Evolutionary conservation across 2,113 vertebrate genomes (phyloP).

Genomic region (Hepsetus odoe): DNA sequence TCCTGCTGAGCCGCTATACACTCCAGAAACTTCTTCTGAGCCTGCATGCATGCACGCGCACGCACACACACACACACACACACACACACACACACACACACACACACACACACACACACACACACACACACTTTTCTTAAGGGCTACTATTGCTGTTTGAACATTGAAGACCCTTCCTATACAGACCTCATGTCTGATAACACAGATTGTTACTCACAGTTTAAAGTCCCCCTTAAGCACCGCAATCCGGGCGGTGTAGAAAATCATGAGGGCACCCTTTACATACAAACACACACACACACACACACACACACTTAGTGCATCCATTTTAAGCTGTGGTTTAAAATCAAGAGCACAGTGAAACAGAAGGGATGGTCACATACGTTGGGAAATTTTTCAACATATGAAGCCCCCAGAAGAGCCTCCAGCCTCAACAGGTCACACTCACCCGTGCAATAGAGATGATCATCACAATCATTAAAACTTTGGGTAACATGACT

Average conservation of each 20-base stretch:
- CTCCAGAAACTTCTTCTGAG: constrained; percentile 82
- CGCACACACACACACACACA: no score
- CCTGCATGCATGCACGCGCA: constrained; percentile 68
- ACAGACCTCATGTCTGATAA: neutral
- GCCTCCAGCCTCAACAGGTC: constrained; percentile 83
- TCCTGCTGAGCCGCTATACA: constrained; percentile 89
- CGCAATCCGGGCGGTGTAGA: constrained; percentile 89
- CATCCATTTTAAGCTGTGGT: no score
- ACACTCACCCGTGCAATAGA: constrained; percentile 84
- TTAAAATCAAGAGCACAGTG: neutral
- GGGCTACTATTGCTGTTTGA: no score
- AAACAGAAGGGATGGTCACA: constrained; percentile 8
- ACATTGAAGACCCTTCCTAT: no score
- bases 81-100: no score
- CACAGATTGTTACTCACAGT: constrained; percentile 73
- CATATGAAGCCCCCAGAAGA: constrained; percentile 86
- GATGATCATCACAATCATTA: no score
- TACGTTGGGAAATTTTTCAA: constrained; percentile 87
- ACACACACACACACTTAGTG: neutral
- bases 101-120: neutral
- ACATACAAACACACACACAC: constrained; percentile 14
- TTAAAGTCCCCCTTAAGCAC: constrained; percentile 87
- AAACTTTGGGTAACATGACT: no score
- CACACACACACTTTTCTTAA: no score
- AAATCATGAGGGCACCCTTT: constrained; percentile 88